Percentiles rank a stretch among this genome's conserved stretches.
Conservation (phyloP, 2,888 invertebrate species). For the Icerya purchasi region DNA sequence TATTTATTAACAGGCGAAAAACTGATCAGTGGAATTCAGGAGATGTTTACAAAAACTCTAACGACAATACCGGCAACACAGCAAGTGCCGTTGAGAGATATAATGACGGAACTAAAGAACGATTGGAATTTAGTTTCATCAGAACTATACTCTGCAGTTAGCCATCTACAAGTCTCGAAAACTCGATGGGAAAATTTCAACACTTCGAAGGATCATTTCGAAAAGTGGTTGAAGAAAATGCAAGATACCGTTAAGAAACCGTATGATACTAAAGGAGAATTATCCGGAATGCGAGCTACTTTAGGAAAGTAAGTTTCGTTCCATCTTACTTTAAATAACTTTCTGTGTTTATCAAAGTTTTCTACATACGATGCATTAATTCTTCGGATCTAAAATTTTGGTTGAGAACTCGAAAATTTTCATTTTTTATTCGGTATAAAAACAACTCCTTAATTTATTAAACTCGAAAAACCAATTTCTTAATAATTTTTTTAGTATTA, state of each 20-base stretch:
- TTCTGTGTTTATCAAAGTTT: background rate
- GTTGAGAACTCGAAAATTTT: too few species aligned
- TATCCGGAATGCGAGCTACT: conserved; percentile 27
- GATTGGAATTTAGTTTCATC: conserved; percentile 79
- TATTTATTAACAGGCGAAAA: conserved; percentile 56
- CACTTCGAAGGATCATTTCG: conserved; percentile 48
- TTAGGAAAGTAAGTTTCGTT: conserved; percentile 13
- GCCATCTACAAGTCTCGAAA: conserved; percentile 59
- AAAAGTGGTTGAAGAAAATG: conserved; percentile 54
- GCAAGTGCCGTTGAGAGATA: conserved; percentile 51
- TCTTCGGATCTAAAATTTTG: too few species aligned
- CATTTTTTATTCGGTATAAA: too few species aligned
- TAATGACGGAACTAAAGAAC: conserved; percentile 53
- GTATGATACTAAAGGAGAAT: conserved; percentile 57
- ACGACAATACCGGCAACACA: conserved; percentile 59
- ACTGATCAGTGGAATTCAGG: conserved; percentile 44
- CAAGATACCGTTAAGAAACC: conserved; percentile 44
- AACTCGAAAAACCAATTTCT: too few species aligned
- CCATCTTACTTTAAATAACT: background rate
- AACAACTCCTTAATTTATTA: too few species aligned
- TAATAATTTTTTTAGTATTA: too few species aligned
- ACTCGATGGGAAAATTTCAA: conserved; percentile 73
- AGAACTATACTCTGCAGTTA: conserved; percentile 66
- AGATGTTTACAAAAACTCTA: conserved; percentile 63
- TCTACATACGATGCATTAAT: too few species aligned